phyloP scores from a whole-genome alignment of 2,888 invertebrate genomes.

The Caradrina clavipalpis region DNA sequence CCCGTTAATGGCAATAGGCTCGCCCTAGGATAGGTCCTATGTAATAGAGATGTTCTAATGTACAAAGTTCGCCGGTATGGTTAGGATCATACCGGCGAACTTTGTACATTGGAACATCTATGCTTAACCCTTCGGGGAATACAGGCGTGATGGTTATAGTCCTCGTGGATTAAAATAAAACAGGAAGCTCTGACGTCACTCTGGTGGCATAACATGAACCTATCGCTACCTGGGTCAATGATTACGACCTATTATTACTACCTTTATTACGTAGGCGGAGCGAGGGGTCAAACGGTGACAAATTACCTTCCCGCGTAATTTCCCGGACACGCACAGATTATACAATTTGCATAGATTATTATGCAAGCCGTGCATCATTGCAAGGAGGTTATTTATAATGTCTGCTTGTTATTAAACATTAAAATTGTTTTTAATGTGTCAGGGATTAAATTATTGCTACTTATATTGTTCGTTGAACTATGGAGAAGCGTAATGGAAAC shows the following conservation, averaged over 20 bases:
- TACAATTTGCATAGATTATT: slow-evolving; percentile 65
- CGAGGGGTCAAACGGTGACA: slow-evolving; percentile 63
- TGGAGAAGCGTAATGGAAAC: neutral
- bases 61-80: no score
- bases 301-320: slow-evolving; percentile 62
- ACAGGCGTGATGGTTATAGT: no score
- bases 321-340: slow-evolving; percentile 55
- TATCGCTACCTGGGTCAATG: slow-evolving; percentile 31
- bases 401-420: slow-evolving; percentile 19
- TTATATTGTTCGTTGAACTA: neutral
- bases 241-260: slow-evolving; percentile 50
- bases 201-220: slow-evolving; percentile 34
- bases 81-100: no score
- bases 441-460: neutral
- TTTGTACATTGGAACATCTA: no score
- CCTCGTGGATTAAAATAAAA: neutral
- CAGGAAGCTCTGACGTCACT: slow-evolving; percentile 29
- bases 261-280: slow-evolving; percentile 34
- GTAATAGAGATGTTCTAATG: no score
- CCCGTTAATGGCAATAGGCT: no score
- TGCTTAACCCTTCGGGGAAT: no score
- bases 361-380: slow-evolving; percentile 29
- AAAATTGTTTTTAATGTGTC: slow-evolving; percentile 8
- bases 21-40: no score
- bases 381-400: slow-evolving; percentile 13